phyloP scores from a whole-genome alignment of 2,888 invertebrate genomes.

The Lucinisca nassula region DNA sequence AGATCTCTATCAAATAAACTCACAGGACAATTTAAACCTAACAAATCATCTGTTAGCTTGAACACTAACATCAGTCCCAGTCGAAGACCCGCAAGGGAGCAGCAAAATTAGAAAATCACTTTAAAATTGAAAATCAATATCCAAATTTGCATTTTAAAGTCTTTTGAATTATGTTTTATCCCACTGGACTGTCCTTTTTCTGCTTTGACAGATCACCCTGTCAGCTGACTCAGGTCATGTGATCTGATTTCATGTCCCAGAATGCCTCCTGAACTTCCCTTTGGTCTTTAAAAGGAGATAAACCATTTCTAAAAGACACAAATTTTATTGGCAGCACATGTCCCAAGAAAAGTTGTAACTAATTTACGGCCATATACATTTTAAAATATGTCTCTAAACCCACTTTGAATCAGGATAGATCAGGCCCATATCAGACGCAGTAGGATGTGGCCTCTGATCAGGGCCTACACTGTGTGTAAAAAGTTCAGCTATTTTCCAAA shows the following conservation, averaged over 20 bases:
- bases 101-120: not conserved
- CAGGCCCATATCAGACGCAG: too few relatives aligned
- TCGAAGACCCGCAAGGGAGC: not conserved
- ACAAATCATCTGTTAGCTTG: not conserved
- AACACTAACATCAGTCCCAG: not conserved
- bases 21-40: not conserved
- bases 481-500: too few relatives aligned
- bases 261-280: not conserved
- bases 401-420: too few relatives aligned
- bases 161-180: not conserved
- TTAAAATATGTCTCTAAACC: too few relatives aligned
- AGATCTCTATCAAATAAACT: not conserved
- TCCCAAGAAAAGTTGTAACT: too few relatives aligned
- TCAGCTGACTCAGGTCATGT: not conserved
- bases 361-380: too few relatives aligned
- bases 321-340: too few relatives aligned
- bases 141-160: not conserved
- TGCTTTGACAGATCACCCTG: not conserved
- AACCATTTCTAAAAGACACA: too few relatives aligned
- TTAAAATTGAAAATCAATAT: not conserved
- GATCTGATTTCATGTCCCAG: not conserved
- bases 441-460: too few relatives aligned
- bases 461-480: too few relatives aligned
- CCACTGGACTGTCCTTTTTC: not conserved
- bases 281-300: not conserved